A percentile compares a stretch with the other conserved stretches of the same genome.
Evolutionary conservation across 1,140 invertebrate genomes (phyloP).

Genomic region (Conus betulinus): DNA sequence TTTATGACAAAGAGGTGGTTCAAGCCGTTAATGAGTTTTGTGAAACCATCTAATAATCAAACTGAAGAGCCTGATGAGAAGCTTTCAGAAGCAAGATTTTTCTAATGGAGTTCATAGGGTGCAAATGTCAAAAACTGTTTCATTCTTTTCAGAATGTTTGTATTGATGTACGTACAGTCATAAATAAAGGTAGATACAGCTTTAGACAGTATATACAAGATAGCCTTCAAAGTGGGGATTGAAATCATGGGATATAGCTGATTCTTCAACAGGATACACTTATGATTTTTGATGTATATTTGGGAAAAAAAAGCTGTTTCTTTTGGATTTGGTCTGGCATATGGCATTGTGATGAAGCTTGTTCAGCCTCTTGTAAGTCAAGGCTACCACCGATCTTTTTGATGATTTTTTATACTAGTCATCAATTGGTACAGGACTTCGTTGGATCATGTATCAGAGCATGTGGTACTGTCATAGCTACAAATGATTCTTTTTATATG

Average conservation of each 20-base stretch:
- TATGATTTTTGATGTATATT: slow-evolving; percentile 73
- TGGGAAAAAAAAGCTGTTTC: slow-evolving; percentile 53
- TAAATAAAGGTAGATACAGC: slow-evolving; percentile 63
- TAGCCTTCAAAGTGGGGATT: slow-evolving; percentile 77
- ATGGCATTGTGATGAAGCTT: slow-evolving; percentile 33
- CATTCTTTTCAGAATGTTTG: slow-evolving; percentile 36
- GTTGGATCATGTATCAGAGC: background rate
- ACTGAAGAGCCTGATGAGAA: background rate
- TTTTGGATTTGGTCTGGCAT: slow-evolving; percentile 29
- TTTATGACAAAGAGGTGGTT: slow-evolving; percentile 1
- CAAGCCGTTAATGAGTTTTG: slow-evolving; percentile 13
- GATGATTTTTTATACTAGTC: slow-evolving; percentile 31
- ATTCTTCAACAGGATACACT: slow-evolving; percentile 63
- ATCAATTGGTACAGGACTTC: background rate
- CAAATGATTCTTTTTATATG: no score
- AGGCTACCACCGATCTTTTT: slow-evolving; percentile 26
- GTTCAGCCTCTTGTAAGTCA: background rate
- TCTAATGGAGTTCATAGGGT: slow-evolving; percentile 3
- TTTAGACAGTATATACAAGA: slow-evolving; percentile 76
- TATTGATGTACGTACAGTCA: slow-evolving; percentile 59
- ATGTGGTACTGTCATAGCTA: slow-evolving; percentile 17
- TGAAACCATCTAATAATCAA: background rate
- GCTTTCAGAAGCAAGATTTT: slow-evolving; percentile 9
- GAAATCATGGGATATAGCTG: slow-evolving; percentile 70
- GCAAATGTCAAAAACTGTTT: slow-evolving; percentile 30